Evolutionary conservation across 2,113 vertebrate species (phyloP).

Genomic region (Castor canadensis): DNA sequence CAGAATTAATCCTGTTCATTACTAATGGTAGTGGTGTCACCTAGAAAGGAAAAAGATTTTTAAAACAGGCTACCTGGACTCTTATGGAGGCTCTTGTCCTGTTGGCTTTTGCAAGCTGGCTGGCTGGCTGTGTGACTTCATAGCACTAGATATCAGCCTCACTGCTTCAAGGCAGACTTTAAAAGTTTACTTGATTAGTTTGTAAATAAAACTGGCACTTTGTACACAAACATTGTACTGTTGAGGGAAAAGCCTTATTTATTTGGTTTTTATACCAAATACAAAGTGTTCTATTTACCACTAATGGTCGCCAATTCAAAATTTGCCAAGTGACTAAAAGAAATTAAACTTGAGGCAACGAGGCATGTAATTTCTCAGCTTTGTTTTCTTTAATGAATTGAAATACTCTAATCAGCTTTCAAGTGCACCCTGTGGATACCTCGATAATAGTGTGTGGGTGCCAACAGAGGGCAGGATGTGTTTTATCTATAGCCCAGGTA

Average conservation of each 20-base stretch:
- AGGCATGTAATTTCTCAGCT: neutral
- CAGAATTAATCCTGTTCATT: conserved; percentile 36
- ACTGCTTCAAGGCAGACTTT: conserved; percentile 76
- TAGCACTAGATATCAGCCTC: neutral
- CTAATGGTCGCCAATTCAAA: neutral
- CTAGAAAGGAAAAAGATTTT: neutral
- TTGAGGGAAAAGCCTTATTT: conserved; percentile 15
- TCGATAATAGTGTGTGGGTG: neutral
- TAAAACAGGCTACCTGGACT: neutral
- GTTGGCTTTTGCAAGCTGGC: neutral
- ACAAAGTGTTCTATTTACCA: neutral
- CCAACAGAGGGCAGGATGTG: too few species aligned
- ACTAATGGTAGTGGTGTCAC: neutral
- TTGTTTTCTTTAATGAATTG: conserved; percentile 11
- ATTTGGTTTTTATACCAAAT: neutral
- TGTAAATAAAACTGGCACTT: conserved; percentile 85
- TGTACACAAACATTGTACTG: conserved; percentile 69
- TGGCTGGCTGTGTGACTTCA: neutral
- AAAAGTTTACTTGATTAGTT: conserved; percentile 81
- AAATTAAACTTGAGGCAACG: neutral
- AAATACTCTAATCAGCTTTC: neutral
- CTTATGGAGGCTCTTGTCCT: neutral
- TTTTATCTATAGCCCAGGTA: too few species aligned
- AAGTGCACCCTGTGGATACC: neutral
- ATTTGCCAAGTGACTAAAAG: neutral